Conservation (phyloP, 2,797 vertebrate species). For the Aulostomus chinensis region DNA sequence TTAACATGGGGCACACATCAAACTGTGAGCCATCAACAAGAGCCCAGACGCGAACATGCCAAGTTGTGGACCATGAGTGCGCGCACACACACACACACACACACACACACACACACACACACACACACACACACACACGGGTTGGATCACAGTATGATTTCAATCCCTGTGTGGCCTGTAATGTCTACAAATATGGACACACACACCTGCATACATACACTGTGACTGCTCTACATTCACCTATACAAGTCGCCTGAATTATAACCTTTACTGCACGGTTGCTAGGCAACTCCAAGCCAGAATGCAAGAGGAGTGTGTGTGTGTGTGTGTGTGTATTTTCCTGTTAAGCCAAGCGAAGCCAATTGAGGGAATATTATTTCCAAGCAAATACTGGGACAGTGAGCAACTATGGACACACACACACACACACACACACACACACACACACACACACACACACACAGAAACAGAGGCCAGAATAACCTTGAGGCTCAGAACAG, state of each 20-base stretch:
- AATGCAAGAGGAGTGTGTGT: slow-evolving; percentile 36
- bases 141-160: slow-evolving; percentile 8
- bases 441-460: slow-evolving; percentile 14
- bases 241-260: slow-evolving; percentile 59
- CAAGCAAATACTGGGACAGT: slow-evolving; percentile 19
- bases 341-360: slow-evolving; percentile 42
- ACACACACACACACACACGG: slow-evolving; percentile 29
- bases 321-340: slow-evolving; percentile 30
- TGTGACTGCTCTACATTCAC: slow-evolving; percentile 26
- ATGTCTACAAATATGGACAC: slow-evolving; percentile 16
- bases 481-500: too few species aligned
- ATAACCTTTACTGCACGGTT: slow-evolving; percentile 63
- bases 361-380: slow-evolving; percentile 30
- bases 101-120: slow-evolving; percentile 4
- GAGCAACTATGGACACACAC: too few species aligned
- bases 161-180: slow-evolving; percentile 13
- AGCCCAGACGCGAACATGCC: slow-evolving; percentile 43
- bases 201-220: slow-evolving; percentile 21
- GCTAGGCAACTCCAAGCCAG: slow-evolving; percentile 71
- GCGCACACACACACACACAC: slow-evolving; percentile 1
- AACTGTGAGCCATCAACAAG: slow-evolving; percentile 44
- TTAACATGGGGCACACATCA: slow-evolving; percentile 62
- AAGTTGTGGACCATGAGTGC: slow-evolving; percentile 21
- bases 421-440: slow-evolving; percentile 12
- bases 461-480: slow-evolving; percentile 14